Evolutionary conservation across 1,140 invertebrate genomes (phyloP).

Genomic region (Diabrotica virgifera): DNA sequence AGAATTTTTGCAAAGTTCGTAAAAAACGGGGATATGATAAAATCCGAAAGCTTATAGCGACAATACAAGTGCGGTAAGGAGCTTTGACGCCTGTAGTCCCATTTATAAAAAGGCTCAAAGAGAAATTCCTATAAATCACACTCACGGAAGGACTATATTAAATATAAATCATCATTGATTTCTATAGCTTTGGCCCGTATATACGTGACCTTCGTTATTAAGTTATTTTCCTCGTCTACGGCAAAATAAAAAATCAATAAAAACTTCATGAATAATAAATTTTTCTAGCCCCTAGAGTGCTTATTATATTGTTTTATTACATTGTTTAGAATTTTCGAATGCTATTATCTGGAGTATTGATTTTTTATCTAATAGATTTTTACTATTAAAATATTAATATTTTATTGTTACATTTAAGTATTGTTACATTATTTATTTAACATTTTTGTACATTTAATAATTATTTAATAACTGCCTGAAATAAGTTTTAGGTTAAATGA

Average conservation of each 20-base stretch:
- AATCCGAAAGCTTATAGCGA: neutral
- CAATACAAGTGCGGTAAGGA: neutral
- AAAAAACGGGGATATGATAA: slow-evolving; percentile 1
- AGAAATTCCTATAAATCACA: slow-evolving; percentile 3
- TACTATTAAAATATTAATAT: no score
- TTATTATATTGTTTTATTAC: no score
- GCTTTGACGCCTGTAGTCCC: neutral
- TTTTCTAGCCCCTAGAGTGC: neutral
- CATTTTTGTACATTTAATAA: no score
- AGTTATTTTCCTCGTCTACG: neutral
- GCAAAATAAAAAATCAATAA: neutral
- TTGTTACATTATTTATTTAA: no score
- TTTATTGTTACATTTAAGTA: no score
- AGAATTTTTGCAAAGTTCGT: neutral
- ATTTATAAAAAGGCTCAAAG: neutral
- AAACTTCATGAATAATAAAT: neutral
- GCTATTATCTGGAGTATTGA: no score
- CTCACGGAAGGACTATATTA: neutral
- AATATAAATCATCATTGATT: slow-evolving; percentile 3
- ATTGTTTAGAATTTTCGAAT: no score
- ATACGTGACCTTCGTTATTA: neutral
- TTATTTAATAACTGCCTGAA: no score
- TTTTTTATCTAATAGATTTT: no score
- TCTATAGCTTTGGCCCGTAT: neutral
- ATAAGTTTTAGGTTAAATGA: no score